Base-by-base conservation (phyloP, 2,888 invertebrate species). In the Cotesia congregata region DNA sequence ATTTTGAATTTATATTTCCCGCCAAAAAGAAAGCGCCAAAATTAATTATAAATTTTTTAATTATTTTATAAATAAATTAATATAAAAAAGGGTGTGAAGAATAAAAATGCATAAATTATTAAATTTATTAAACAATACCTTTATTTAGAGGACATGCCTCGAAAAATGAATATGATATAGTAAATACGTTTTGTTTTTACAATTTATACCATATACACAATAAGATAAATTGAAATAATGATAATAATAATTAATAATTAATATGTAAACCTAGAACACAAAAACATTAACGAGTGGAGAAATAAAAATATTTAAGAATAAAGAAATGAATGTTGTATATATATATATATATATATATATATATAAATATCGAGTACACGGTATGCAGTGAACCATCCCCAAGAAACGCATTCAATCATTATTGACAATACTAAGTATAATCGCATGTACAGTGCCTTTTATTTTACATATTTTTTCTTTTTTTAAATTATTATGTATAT, bases 41-140 rank as follows among this genome's bases (percentile, higher is more conserved):
- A 17, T 17, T 17, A 17, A 17, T 17, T 17, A 17, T 17, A 17
- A 17, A 30, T 30, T 3, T 30, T 30, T 3, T 30, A 30, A 30
- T 2, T 30, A 30, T 30, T 2, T 30, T 3, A 60, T 60, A 60
- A 60, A 60, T 60, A 60, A 60, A n/a, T 60, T 6, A 6, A n/a
- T 4, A 60, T 60, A 60, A 60, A 60, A 20, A 62, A 4, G 15
- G 15, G 17, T 72, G 30, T n/a, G 15, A 38, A 40, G 1, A 40
- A 15, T 71, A 84, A 83, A 85, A 84, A 82, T 83, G 83, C 85
- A 86, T 86, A 84, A 86, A 85, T 86, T 80, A 83, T 84, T 85
- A 82, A 84, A 82, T 86, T 85, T 85, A 85, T 86, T 85, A 86
- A 86, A 86, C 86, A 86, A 85, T 86, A 85, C 85, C 84, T 83